Base-by-base conservation (phyloP, 1,140 invertebrate genomes). In the Trichoplusia ni region DNA sequence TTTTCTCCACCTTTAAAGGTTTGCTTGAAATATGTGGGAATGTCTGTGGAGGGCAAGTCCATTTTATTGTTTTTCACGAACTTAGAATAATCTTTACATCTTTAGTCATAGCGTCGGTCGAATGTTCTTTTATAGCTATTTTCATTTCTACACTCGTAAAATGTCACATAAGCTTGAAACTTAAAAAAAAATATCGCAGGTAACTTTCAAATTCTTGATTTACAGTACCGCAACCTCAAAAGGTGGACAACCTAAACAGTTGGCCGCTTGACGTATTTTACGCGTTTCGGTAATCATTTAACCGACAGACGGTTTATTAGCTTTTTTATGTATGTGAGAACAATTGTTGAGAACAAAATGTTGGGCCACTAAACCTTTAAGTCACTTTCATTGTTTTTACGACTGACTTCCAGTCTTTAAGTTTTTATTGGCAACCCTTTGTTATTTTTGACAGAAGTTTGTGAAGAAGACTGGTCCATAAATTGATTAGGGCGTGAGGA, bases 251-350 rank as follows among this genome's bases (percentile, higher is more conserved):
- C 4, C 23, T 11, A 0, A 54, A 54, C 51, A 54, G 27, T 51
- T 51, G 7, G 7, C 2, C 18, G 33, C 25, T 13, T 31, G 8
- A 44, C 37, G 27, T 14, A 13, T 18, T 44, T 54, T 44, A 53
- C 18, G 23, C 51, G 13, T 14, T 38, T 47, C 49, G 13, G 38
- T 44, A 51, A 63, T 47, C 53, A 64, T 67, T 64, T 54, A 67
- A 67, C 69, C 64, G 65, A 71, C 72, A 60, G 21, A 65, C 19
- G 27, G 70, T 78, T 78, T 75, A 80, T 64, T 58, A 59, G 64
- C 51, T 47, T 74, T 85, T 81, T 82, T 79, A 81, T 70, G 53
- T 75, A 73, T 61, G 68, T 75, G 75, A 76, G 73, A 82, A 84
- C 83, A 82, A 86, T 84, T 75, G 77, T 69, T 69, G 59, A 66